These are phyloP conservation scores for Amblyraja radiata DNA, from an alignment of 2,797 vertebrate genomes.

Conservation along the genomic window DNA sequence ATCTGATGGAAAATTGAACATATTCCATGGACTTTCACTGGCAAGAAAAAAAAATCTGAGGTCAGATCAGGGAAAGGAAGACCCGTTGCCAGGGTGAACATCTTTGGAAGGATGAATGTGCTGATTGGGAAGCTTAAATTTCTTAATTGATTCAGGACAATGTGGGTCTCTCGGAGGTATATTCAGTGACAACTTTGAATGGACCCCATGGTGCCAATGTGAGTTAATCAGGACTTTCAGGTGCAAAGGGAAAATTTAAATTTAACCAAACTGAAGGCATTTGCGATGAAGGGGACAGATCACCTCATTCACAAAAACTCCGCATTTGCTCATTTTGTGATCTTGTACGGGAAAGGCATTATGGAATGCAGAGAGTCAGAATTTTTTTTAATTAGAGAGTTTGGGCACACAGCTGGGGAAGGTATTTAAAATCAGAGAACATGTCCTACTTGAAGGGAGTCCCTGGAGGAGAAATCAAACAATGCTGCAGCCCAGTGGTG, in stretches of 20 bases:
- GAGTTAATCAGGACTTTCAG: constrained; percentile 7
- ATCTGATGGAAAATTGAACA: background rate
- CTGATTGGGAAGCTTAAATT: constrained; percentile 7
- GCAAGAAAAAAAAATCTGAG: background rate
- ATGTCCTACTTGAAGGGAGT: background rate
- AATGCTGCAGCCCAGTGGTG: constrained; percentile 20
- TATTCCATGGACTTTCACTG: background rate
- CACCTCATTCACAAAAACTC: background rate
- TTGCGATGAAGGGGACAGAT: background rate
- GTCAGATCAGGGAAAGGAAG: background rate
- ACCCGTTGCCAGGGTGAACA: background rate
- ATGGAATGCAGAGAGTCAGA: background rate
- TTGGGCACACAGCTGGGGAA: background rate
- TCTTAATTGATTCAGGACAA: background rate
- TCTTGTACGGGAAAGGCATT: background rate
- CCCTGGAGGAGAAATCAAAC: constrained; percentile 27
- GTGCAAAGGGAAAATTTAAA: background rate
- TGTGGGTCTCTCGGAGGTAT: background rate
- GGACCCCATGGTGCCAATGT: background rate
- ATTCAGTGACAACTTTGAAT: constrained; percentile 11
- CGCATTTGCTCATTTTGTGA: background rate
- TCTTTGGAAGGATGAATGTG: background rate
- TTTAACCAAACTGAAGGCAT: constrained; percentile 4
- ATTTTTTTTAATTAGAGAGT: background rate
- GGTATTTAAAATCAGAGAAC: background rate